Conservation (phyloP, 2,797 vertebrate genomes). For the Argyrosomus regius region DNA sequence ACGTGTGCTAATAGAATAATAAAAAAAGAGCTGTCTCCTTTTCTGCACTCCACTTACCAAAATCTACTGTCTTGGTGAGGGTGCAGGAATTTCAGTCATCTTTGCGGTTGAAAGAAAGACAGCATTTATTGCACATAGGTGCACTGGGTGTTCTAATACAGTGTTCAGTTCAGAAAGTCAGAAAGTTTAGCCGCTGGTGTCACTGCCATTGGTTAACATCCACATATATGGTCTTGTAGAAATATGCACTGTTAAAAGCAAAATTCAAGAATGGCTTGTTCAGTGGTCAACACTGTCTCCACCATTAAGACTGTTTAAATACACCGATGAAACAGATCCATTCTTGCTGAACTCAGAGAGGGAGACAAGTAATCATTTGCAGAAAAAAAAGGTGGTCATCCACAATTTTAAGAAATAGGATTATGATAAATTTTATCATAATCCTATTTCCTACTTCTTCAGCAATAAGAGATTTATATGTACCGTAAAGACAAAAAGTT, state of each 20-base stretch:
- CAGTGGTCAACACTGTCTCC: neutral
- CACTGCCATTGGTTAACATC: neutral
- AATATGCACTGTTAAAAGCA: neutral
- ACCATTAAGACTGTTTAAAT: neutral
- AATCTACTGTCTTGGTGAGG: neutral
- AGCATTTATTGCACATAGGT: neutral
- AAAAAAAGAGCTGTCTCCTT: conserved; percentile 8
- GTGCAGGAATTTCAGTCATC: neutral
- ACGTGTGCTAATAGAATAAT: conserved; percentile 13
- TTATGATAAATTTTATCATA: too few species aligned
- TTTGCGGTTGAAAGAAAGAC: neutral
- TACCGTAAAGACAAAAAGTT: too few species aligned
- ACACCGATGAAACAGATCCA: neutral
- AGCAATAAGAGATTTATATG: too few species aligned
- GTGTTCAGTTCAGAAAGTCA: neutral
- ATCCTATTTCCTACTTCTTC: too few species aligned
- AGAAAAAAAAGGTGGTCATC: too few species aligned
- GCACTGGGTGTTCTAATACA: neutral
- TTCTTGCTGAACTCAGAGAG: neutral
- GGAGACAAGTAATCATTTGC: neutral
- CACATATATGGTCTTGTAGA: neutral
- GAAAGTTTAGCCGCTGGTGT: neutral
- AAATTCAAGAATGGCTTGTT: neutral
- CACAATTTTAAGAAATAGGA: too few species aligned
- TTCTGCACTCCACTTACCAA: neutral